A percentile compares a stretch with the other conserved stretches of the same genome.
phyloP scores from a whole-genome alignment of 2,888 invertebrate species.

The Acronicta alni region DNA sequence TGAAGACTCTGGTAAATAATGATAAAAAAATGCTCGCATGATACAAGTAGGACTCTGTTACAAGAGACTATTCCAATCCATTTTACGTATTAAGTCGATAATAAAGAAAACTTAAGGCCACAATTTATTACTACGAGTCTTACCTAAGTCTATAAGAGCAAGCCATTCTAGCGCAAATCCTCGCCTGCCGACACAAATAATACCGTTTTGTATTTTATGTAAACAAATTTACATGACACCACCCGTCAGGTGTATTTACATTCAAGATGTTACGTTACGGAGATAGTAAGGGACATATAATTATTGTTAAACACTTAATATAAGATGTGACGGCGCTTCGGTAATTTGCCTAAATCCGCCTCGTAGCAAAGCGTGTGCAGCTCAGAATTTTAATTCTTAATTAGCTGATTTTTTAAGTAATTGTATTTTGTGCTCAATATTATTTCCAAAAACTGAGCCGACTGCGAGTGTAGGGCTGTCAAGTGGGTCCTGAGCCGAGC shows the following conservation, averaged over 20 bases:
- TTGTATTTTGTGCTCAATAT: conserved; percentile 16
- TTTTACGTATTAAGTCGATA: conserved; percentile 71
- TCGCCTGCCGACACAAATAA: conserved; percentile 57
- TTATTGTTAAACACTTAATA: conserved; percentile 49
- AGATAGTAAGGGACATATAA: conserved; percentile 38
- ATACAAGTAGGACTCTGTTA: conserved; percentile 70
- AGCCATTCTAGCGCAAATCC: conserved; percentile 69
- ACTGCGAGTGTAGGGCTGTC: conserved; percentile 2
- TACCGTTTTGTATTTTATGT: conserved; percentile 58
- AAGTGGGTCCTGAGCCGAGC: conserved; percentile 13
- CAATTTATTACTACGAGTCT: conserved; percentile 84
- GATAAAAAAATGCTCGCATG: conserved; percentile 79
- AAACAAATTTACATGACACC: conserved; percentile 67
- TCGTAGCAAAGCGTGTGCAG: conserved; percentile 17
- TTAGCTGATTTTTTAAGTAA: conserved; percentile 3
- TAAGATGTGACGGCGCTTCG: conserved; percentile 53
- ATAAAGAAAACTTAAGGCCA: conserved; percentile 83
- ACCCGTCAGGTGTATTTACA: conserved; percentile 74
- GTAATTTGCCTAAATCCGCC: conserved; percentile 12
- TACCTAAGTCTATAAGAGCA: conserved; percentile 67
- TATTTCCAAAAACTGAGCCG: conserved; percentile 25
- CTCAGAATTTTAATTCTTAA: conserved; percentile 10
- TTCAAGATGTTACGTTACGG: conserved; percentile 54
- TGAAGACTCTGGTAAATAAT: conserved; percentile 82
- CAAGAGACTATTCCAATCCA: conserved; percentile 60